Evolutionary conservation across 2,888 invertebrate genomes (phyloP), one percentile per base, ranked within the genome.

Genomic region (Pyrgus malvae): DNA sequence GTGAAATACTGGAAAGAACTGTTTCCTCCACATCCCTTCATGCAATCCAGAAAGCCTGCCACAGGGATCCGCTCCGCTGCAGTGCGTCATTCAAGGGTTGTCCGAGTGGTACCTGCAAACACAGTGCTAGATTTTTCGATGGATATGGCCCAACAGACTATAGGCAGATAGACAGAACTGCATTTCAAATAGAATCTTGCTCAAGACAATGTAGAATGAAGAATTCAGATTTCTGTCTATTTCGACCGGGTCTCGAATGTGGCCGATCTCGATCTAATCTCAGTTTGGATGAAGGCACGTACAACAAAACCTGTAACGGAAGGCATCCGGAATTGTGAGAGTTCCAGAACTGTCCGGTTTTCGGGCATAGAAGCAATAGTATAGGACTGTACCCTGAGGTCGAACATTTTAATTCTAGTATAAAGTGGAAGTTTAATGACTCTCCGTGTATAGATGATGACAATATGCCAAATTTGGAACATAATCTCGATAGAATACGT

Each of bases 1-100:
- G 94, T 17, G 95, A 95, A 85, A 95, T 95, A 68, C 83, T 95
- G 63, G 95, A 95, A 76, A 90, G 95, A 5, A 95, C 95, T 0
- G 93, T 95, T 6, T 95, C 95, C 38, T 94, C 95, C 1, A 93
- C 92, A 55, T 95, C 95, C 44, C 87, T 95, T 38, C 95, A 95
- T 69, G 94, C 94, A 23, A 90, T 94, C 62, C 93, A 93, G 68
- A 91, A 90, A 67, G 79, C 87, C 25, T 91, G 90, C 41, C 88
- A 90, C 45, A 76, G 89, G 65, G 90, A 90, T 55, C 78, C 79
- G 11, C 67, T 83, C 19, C 70, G 85, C 58, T 91, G 83, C 62
- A 76, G 84, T 8, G 90, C 90, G 23, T 90, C 90, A 1, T 89
- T 90, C 48, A 91, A 91, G 72, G 89, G 89, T 9, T 90, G 83